phyloP scores from a whole-genome alignment of 2,797 vertebrate genomes.

The Austrolebias charrua region DNA sequence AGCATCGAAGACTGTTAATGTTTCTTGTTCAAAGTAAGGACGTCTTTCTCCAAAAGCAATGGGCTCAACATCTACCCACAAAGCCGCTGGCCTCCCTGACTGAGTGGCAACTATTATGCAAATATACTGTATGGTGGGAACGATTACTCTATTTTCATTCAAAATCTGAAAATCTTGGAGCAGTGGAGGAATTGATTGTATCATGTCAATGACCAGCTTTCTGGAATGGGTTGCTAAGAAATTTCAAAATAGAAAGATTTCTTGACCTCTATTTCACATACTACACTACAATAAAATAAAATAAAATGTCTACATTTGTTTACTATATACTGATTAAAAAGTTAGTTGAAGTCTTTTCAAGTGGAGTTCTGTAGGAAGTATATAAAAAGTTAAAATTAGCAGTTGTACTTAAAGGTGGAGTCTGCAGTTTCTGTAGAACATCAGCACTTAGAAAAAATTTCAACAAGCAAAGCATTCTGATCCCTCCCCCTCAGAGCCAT shows the following conservation, averaged over 20 bases:
- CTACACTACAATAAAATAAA: slow-evolving; percentile 13
- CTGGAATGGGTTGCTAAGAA: slow-evolving; percentile 33
- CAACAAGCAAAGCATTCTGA: too few relatives aligned
- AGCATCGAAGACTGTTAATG: slow-evolving; percentile 70
- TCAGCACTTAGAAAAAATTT: too few relatives aligned
- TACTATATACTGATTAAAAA: too few relatives aligned
- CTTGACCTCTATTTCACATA: slow-evolving; percentile 17
- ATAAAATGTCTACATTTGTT: slow-evolving; percentile 15
- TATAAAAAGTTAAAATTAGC: neutral
- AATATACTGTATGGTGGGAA: slow-evolving; percentile 45
- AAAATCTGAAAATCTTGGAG: slow-evolving; percentile 64
- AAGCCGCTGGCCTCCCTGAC: slow-evolving; percentile 68
- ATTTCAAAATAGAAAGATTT: slow-evolving; percentile 49
- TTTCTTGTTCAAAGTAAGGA: slow-evolving; percentile 55
- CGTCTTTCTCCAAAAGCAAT: slow-evolving; percentile 23
- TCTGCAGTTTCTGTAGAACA: too few relatives aligned
- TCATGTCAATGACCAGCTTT: slow-evolving; percentile 48
- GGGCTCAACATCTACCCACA: slow-evolving; percentile 50
- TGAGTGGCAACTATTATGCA: slow-evolving; percentile 63
- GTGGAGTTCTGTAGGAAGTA: neutral
- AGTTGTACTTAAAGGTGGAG: too few relatives aligned
- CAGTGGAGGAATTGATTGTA: slow-evolving; percentile 51
- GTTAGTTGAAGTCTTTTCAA: neutral
- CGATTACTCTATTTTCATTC: neutral
- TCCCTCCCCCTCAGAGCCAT: too few relatives aligned